Percentiles rank a stretch among this genome's conserved stretches.
Conservation (phyloP, 2,113 vertebrate species). For the Typhlomys cinereus region DNA sequence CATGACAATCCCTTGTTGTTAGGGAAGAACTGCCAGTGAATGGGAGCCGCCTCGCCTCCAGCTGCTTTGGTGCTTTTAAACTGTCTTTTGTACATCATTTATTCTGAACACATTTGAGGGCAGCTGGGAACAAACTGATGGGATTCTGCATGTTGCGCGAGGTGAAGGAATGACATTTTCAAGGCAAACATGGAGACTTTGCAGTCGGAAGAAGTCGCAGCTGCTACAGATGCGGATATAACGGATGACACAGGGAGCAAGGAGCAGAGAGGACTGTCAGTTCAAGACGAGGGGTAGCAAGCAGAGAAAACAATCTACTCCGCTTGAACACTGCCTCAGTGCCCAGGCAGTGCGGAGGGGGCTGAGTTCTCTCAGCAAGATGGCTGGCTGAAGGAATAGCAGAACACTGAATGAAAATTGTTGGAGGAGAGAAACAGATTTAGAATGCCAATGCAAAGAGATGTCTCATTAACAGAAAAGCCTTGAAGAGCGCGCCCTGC, state of each 20-base stretch:
- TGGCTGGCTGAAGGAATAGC: background rate
- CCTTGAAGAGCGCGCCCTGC: background rate
- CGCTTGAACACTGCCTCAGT: background rate
- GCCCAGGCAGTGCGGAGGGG: background rate
- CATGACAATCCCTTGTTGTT: constrained; percentile 41
- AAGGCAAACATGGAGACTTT: constrained; percentile 78
- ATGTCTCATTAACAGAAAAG: background rate
- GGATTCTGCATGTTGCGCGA: constrained; percentile 54
- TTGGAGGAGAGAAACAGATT: background rate
- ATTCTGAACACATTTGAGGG: constrained; percentile 65
- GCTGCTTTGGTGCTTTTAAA: constrained; percentile 62
- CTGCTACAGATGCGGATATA: constrained; percentile 59
- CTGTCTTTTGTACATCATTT: constrained; percentile 70
- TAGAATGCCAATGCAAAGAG: background rate
- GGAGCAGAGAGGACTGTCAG: background rate
- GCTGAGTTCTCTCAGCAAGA: background rate
- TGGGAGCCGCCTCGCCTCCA: constrained; percentile 29
- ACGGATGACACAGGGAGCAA: background rate
- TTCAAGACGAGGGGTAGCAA: background rate
- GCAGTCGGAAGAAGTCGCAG: constrained; percentile 63
- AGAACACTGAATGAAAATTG: background rate
- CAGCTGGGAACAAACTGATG: constrained; percentile 61
- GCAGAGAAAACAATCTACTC: background rate
- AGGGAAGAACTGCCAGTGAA: background rate
- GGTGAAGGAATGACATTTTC: constrained; percentile 75